These are phyloP conservation scores for Gorsachius magnificus DNA, from an alignment of 2,797 vertebrate genomes.

Conservation along the genomic window DNA sequence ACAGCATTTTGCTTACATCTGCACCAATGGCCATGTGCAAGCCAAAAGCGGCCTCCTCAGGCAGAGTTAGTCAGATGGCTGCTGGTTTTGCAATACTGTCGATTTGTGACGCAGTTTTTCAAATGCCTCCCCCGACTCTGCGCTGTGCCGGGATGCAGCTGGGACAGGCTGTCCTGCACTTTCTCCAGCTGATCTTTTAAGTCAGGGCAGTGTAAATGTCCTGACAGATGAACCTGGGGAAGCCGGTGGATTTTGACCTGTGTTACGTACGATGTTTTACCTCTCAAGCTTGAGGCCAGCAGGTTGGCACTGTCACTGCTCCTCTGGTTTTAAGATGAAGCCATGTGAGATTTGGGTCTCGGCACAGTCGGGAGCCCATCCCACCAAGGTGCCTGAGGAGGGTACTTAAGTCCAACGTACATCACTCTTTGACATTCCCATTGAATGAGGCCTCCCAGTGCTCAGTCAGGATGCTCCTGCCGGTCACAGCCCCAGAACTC, in stretches of 20 bases:
- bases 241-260: neutral
- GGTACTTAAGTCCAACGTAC: neutral
- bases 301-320: neutral
- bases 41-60: neutral
- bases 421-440: neutral
- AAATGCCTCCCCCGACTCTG: neutral
- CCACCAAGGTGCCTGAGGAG: neutral
- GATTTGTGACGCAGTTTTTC: neutral
- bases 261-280: neutral
- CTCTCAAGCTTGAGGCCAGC: rapidly evolving
- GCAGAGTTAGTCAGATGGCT: neutral
- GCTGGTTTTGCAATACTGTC: neutral
- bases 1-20: neutral
- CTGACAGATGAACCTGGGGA: neutral
- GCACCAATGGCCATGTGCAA: neutral
- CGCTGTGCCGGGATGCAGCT: neutral
- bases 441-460: neutral
- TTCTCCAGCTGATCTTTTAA: neutral
- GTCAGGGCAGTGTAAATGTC: neutral
- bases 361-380: neutral
- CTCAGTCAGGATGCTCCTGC: neutral
- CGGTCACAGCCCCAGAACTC: neutral
- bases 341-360: neutral
- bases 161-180: neutral
- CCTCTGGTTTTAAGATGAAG: neutral